Percentiles rank a stretch among this genome's conserved stretches.
Conservation (phyloP, 2,888 invertebrate species). For the Xestia ashworthii region DNA sequence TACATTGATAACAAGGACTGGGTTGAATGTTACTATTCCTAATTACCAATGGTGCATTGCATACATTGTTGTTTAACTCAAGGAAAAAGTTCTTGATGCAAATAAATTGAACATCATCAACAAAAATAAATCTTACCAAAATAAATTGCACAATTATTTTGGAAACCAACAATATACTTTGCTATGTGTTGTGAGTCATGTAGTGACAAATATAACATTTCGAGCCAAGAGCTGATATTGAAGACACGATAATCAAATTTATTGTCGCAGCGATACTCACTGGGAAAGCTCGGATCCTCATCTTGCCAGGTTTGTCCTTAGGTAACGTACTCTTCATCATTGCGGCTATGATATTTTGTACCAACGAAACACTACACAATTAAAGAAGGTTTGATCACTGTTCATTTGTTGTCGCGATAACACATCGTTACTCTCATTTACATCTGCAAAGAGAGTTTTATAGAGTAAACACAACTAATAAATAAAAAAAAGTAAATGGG, state of each 20-base stretch:
- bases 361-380: slow-evolving; percentile 80
- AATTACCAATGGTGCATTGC: not conserved
- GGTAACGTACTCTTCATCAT: slow-evolving; percentile 95
- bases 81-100: slow-evolving; percentile 1
- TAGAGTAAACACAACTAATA: slow-evolving; percentile 64
- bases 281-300: slow-evolving; percentile 99
- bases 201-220: slow-evolving; percentile 1
- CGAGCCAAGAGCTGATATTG: slow-evolving; percentile 3
- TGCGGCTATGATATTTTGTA: slow-evolving; percentile 77
- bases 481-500: slow-evolving; percentile 40
- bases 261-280: slow-evolving; percentile 91
- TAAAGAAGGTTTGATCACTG: slow-evolving; percentile 74
- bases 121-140: slow-evolving; percentile 20
- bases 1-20: not conserved
- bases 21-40: not conserved
- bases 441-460: slow-evolving; percentile 83
- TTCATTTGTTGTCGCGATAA: slow-evolving; percentile 85
- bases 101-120: not conserved
- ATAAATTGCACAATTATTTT: slow-evolving; percentile 28
- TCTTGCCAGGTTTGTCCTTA: slow-evolving; percentile 97
- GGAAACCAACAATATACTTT: slow-evolving; percentile 2
- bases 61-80: not conserved
- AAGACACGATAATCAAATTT: slow-evolving; percentile 28
- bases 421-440: slow-evolving; percentile 85
- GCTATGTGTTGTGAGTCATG: slow-evolving; percentile 17